A percentile compares a stretch with the other conserved stretches of the same genome.
These are phyloP conservation scores for Trissolcus japonicus DNA, from an alignment of 2,888 invertebrate species.

Conservation along the genomic window DNA sequence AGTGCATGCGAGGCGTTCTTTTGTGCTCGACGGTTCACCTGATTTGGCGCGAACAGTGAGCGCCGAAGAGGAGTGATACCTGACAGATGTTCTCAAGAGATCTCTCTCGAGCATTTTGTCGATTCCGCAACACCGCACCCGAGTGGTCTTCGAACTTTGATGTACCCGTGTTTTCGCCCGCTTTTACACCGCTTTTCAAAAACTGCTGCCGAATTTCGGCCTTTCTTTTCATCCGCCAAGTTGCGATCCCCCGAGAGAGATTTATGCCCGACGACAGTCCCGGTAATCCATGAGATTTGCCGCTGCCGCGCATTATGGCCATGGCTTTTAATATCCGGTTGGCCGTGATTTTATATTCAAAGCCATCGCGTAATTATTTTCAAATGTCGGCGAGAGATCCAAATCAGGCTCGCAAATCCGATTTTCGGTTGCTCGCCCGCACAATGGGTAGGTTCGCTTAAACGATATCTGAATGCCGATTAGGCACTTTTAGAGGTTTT, in stretches of 20 bases:
- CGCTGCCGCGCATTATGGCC: constrained; percentile 26
- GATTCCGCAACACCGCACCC: constrained; percentile 67
- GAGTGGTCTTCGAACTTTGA: constrained; percentile 62
- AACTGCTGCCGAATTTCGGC: constrained; percentile 60
- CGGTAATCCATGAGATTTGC: constrained; percentile 60
- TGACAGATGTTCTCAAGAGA: constrained; percentile 73
- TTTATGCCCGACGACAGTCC: constrained; percentile 61
- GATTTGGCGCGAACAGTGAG: constrained; percentile 72
- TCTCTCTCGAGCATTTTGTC: constrained; percentile 64
- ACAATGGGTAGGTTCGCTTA: too few species aligned
- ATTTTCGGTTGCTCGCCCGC: constrained; percentile 18
- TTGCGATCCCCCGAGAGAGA: constrained; percentile 58
- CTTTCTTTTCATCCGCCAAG: constrained; percentile 24
- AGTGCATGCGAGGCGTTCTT: constrained; percentile 44
- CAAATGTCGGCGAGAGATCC: constrained; percentile 32
- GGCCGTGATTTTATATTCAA: constrained; percentile 37
- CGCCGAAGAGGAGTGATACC: constrained; percentile 71
- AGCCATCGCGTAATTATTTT: constrained; percentile 34
- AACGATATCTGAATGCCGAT: neutral
- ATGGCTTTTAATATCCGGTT: constrained; percentile 48
- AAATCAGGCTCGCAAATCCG: constrained; percentile 44
- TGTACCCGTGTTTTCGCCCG: constrained; percentile 62
- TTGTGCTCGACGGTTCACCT: constrained; percentile 70
- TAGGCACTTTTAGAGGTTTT: neutral
- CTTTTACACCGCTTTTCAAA: constrained; percentile 53